Evolutionary conservation across 2,113 vertebrate genomes (phyloP).

Genomic region (Emydocephalus ijimae): DNA sequence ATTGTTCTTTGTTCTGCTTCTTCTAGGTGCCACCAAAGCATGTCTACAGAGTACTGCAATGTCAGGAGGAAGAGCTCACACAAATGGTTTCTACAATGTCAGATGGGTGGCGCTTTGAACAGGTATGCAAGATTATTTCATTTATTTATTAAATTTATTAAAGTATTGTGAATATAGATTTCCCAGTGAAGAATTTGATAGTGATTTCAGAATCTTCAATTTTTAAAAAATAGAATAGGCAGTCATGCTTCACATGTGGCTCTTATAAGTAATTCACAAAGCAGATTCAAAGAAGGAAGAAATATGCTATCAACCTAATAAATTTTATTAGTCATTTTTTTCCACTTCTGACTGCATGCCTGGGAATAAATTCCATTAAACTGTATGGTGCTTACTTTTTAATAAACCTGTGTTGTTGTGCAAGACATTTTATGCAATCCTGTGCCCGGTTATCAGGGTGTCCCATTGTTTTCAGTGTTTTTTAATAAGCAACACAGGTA

Average conservation of each 20-base stretch:
- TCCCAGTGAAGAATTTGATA: background rate
- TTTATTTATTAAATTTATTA: background rate
- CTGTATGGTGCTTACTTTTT: background rate
- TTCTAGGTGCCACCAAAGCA: slow-evolving; percentile 82
- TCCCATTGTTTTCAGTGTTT: background rate
- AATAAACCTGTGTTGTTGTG: background rate
- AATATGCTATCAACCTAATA: background rate
- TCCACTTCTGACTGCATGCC: background rate
- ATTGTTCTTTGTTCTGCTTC: background rate
- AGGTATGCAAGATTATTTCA: slow-evolving; percentile 71
- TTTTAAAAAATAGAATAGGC: background rate
- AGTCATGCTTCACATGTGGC: background rate
- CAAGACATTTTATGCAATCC: background rate
- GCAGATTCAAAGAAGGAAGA: background rate
- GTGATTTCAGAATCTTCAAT: background rate
- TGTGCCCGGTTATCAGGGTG: background rate
- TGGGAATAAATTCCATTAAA: background rate
- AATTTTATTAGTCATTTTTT: background rate
- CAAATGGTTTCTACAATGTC: slow-evolving; percentile 99
- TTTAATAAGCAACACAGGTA: background rate
- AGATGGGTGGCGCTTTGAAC: slow-evolving; percentile 96
- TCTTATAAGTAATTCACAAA: background rate
- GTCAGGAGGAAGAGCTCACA: slow-evolving; percentile 94
- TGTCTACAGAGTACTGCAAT: slow-evolving; percentile 87
- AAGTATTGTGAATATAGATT: background rate